phyloP scores from a whole-genome alignment of 2,113 vertebrate species.

The Crotalus viridis region DNA sequence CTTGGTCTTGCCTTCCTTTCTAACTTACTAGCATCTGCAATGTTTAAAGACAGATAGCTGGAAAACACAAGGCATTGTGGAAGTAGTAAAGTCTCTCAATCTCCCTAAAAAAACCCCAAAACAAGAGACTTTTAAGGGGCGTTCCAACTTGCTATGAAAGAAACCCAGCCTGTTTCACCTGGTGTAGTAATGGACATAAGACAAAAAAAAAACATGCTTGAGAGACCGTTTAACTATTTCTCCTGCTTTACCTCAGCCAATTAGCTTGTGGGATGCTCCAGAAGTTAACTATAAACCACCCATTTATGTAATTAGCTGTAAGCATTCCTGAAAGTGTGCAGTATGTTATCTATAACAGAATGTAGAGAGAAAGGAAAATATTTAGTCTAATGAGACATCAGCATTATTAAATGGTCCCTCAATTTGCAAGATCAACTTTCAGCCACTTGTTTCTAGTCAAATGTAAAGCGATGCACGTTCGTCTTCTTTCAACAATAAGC shows the following conservation, averaged over 20 bases:
- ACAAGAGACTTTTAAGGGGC: neutral
- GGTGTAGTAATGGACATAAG: neutral
- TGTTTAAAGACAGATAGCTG: neutral
- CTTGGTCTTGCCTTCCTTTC: neutral
- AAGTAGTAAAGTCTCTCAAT: neutral
- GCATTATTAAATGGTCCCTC: neutral
- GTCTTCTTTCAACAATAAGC: slow-evolving; percentile 70
- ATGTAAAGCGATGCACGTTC: slow-evolving; percentile 21
- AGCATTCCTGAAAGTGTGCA: neutral
- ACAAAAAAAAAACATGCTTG: neutral
- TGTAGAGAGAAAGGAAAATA: neutral
- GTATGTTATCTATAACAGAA: neutral
- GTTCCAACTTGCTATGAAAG: neutral
- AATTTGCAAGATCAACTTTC: neutral
- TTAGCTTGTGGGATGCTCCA: neutral
- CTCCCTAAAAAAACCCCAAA: neutral
- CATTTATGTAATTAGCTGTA: neutral
- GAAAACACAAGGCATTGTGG: neutral
- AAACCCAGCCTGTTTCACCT: neutral
- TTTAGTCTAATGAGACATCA: neutral
- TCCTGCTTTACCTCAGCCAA: neutral
- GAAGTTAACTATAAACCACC: neutral
- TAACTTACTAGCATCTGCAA: neutral
- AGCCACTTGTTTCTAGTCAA: neutral
- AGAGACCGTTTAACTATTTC: neutral